These are phyloP conservation scores for Ardeotis arabs DNA, from an alignment of 2,113 vertebrate species.

Conservation along the genomic window DNA sequence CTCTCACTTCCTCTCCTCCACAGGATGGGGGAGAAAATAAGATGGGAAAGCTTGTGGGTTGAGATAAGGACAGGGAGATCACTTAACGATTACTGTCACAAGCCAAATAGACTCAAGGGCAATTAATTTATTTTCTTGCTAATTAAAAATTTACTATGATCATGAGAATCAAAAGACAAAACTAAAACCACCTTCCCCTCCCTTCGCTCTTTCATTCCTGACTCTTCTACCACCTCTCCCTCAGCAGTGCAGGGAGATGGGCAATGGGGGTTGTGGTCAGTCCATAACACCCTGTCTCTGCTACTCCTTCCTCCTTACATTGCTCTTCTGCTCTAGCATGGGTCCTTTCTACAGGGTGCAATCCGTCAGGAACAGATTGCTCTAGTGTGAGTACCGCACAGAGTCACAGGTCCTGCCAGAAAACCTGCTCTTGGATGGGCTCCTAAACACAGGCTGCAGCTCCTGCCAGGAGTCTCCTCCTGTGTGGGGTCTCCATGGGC, in stretches of 20 bases:
- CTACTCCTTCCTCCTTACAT: background rate
- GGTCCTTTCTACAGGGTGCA: background rate
- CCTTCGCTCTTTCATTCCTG: background rate
- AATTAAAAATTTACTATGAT: background rate
- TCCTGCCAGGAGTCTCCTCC: background rate
- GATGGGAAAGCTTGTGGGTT: background rate
- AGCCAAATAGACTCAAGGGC: too few relatives aligned
- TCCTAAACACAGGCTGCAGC: background rate
- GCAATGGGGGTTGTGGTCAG: background rate
- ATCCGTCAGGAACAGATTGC: background rate
- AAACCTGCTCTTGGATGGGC: fast-evolving
- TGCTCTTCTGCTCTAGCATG: background rate
- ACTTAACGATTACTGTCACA: background rate
- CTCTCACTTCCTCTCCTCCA: background rate
- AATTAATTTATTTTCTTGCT: background rate
- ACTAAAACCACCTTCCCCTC: background rate
- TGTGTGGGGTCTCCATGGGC: fast-evolving
- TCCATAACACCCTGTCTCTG: background rate
- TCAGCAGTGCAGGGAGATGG: background rate
- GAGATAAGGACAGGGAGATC: background rate
- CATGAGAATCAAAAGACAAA: background rate
- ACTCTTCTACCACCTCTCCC: background rate
- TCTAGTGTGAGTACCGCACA: background rate
- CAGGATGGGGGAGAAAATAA: background rate
- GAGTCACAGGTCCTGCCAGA: background rate